phyloP scores from a whole-genome alignment of 2,113 vertebrate genomes.

The Laterallus jamaicensis region DNA sequence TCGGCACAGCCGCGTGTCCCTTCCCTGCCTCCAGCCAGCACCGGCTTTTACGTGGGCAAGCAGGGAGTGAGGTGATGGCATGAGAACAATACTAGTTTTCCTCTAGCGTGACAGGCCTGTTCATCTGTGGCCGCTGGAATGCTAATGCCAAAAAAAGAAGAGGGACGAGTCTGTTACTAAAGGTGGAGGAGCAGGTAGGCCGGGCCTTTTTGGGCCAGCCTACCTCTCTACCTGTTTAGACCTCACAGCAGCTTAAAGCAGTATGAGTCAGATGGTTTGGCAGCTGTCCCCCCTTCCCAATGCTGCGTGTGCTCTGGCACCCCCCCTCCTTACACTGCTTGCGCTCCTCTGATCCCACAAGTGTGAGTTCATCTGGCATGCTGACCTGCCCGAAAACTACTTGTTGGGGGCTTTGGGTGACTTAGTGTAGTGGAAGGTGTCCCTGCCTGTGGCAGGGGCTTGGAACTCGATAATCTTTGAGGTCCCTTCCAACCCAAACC shows the following conservation, averaged over 20 bases:
- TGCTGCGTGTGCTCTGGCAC: rapidly evolving
- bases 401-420: too few species aligned
- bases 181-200: neutral
- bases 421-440: too few species aligned
- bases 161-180: neutral
- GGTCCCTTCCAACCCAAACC: too few species aligned
- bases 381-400: neutral
- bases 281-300: neutral
- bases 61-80: neutral
- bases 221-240: neutral
- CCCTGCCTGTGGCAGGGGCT: too few species aligned
- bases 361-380: too few species aligned
- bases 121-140: neutral
- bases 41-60: neutral
- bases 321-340: rapidly evolving
- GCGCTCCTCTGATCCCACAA: neutral
- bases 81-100: neutral
- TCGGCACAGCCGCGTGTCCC: rapidly evolving
- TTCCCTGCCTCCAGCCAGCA: neutral
- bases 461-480: too few species aligned
- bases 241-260: neutral
- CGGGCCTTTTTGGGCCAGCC: neutral
- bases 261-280: neutral
- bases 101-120: neutral
- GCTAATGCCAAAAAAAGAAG: neutral